These are phyloP conservation scores for Hormiphora californensis DNA, from an alignment of 37 sponge, comb jelly and placozoan genomes.

Conservation along the genomic window DNA sequence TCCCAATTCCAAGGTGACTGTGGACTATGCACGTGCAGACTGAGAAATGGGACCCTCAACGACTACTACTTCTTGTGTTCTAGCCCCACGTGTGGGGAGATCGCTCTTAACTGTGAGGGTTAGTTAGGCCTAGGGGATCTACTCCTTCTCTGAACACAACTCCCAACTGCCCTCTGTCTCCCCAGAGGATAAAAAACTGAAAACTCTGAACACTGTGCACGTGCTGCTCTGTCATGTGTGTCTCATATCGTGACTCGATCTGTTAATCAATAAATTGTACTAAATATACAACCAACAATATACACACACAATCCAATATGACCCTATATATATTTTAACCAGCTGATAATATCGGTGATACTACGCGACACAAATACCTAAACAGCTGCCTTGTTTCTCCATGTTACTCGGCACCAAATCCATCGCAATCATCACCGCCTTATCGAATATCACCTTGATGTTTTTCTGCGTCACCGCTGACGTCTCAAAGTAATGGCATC, in stretches of 20 bases:
- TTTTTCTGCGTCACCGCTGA: conserved; percentile 23
- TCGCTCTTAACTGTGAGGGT: neutral
- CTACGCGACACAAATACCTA: too few relatives aligned
- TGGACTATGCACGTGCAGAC: conserved; percentile 18
- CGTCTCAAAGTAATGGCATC: conserved; percentile 17
- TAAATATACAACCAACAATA: neutral
- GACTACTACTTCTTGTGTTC: conserved; percentile 20
- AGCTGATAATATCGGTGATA: too few relatives aligned
- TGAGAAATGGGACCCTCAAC: neutral
- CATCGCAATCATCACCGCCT: conserved; percentile 14
- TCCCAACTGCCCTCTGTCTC: too few relatives aligned
- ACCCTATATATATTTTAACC: neutral
- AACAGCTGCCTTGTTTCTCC: neutral
- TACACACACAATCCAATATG: neutral
- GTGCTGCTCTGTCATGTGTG: too few relatives aligned
- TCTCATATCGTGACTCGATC: too few relatives aligned
- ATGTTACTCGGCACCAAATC: conserved; percentile 18
- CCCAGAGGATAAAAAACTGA: too few relatives aligned
- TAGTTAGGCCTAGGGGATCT: too few relatives aligned
- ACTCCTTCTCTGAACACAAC: too few relatives aligned
- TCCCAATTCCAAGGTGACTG: conserved; percentile 15
- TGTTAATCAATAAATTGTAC: too few relatives aligned
- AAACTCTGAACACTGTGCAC: too few relatives aligned
- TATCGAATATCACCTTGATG: conserved; percentile 30
- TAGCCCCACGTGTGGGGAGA: neutral